These are phyloP conservation scores for Microctonus brassicae DNA, from an alignment of 2,888 invertebrate species.

Conservation along the genomic window DNA sequence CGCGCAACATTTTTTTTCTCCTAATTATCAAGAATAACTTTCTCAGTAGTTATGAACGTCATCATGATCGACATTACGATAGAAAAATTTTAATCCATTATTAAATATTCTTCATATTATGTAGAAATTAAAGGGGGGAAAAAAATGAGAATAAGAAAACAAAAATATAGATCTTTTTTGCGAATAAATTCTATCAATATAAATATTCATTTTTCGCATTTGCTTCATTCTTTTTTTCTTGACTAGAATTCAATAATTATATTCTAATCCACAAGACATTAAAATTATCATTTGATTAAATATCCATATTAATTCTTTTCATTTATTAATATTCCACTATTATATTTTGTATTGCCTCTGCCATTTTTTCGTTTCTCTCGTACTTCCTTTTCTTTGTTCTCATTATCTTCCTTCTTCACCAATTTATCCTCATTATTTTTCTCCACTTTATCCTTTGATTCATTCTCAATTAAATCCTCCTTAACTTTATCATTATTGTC, in stretches of 20 bases:
- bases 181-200: neutral
- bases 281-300: neutral
- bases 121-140: neutral
- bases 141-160: neutral
- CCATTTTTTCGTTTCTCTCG: too few species aligned
- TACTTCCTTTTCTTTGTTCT: neutral
- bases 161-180: neutral
- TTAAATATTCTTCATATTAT: neutral
- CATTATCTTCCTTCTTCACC: neutral
- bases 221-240: neutral
- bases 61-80: neutral
- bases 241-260: neutral
- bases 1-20: neutral
- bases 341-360: neutral
- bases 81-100: neutral
- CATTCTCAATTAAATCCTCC: neutral
- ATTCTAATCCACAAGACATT: neutral
- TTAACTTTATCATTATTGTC: neutral
- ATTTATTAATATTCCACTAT: neutral
- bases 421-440: neutral
- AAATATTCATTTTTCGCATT: neutral
- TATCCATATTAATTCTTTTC: neutral
- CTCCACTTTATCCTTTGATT: neutral
- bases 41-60: slow-evolving; percentile 1
- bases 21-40: neutral